Evolutionary conservation across 1,140 invertebrate species (phyloP), one percentile per base, ranked within the genome.

Genomic region (Brachionus paranguensis): DNA sequence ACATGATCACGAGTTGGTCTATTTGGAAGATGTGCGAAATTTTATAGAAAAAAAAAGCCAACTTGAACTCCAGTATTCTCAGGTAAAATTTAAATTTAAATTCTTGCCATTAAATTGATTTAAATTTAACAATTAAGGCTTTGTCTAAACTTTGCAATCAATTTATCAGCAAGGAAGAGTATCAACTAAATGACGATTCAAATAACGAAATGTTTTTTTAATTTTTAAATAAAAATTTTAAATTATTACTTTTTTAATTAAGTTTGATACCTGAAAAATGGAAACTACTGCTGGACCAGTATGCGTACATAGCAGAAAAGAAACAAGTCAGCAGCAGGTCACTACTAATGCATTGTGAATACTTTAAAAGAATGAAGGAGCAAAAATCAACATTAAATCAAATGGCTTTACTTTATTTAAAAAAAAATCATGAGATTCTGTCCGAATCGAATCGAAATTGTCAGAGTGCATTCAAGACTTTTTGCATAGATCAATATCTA

Each of bases 1-100:
- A 64, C 60, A 81, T 7, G 78, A 81, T 0, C 50, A 64, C 11
- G 78, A 81, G 20, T 14, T 64, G 12, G 24, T 27, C n/a, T 81
- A 45, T 81, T 81, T 81, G 20, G 64, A 60, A 10, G 78, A 81
- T 81, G 78, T 81, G 33, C 55, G 53, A 3, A 64, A 17, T 37
- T 81, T 81, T 64, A 68, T 81, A 11, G 78, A 81, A 68, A 81
- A 81, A 81, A 81, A 81, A 41, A 45, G 78, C 20, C 78, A 81
- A 81, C 27, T 81, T 1, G 78, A 81, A 14, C 37, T 68, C 17
- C 78, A 81, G 24, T 81, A 81, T 47, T 60, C 78, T 8, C 78
- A 81, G 20, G 78, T 81, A 37, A 81, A 60, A 14, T 27, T 50
- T 4, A 14, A 33, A 43, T 10, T 2, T 8, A n/a, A 60, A 0